Conservation (phyloP, 2,113 vertebrate species). For the Fukomys damarensis region DNA sequence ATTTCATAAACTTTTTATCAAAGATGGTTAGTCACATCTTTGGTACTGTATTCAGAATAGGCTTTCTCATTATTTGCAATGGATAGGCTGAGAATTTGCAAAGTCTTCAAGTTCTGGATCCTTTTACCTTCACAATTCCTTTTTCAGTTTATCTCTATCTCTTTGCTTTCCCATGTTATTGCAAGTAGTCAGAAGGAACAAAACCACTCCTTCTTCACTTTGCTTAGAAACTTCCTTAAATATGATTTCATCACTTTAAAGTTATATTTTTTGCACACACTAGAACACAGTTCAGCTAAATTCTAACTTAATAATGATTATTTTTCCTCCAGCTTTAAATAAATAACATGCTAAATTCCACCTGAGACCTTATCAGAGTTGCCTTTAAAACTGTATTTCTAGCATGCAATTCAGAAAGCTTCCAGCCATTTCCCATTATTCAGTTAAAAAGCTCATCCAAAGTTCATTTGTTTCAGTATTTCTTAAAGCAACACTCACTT, state of each 20-base stretch:
- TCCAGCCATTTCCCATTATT: neutral
- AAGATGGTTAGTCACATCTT: neutral
- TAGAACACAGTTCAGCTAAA: neutral
- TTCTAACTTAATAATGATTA: neutral
- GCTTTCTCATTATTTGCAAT: neutral
- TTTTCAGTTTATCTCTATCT: neutral
- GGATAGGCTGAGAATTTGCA: neutral
- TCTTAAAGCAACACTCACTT: neutral
- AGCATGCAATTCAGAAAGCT: neutral
- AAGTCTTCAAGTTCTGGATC: neutral
- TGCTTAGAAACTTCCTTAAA: neutral
- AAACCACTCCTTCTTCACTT: neutral
- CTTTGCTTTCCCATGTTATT: neutral
- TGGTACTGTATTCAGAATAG: neutral
- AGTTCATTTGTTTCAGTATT: neutral
- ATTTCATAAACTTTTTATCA: neutral
- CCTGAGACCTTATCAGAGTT: neutral
- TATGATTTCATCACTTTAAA: neutral
- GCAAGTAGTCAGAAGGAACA: neutral
- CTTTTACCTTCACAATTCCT: neutral
- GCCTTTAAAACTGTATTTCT: neutral
- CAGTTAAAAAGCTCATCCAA: neutral
- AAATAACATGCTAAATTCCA: neutral
- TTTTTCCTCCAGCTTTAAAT: neutral
- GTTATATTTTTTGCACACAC: neutral